phyloP scores from a whole-genome alignment of 2,113 vertebrate species.

The Cebus imitator region DNA sequence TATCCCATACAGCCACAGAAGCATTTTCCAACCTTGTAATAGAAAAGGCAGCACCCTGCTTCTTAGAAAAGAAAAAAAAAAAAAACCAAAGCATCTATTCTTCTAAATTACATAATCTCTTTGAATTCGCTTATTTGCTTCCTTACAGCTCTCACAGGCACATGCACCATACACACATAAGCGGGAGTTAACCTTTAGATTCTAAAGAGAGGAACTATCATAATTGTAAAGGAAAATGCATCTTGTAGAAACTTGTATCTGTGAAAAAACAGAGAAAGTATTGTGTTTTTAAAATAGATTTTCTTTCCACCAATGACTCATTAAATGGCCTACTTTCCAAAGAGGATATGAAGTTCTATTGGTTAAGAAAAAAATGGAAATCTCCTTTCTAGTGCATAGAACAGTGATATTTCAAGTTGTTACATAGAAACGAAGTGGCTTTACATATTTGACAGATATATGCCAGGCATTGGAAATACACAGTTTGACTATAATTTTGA shows the following conservation, averaged over 20 bases:
- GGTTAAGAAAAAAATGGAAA: neutral
- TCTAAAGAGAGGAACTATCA: neutral
- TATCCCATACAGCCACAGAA: neutral
- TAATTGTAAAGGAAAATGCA: neutral
- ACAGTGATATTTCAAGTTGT: neutral
- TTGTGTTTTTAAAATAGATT: neutral
- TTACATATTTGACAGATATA: neutral
- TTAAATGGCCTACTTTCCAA: neutral
- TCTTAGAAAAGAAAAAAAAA: constrained; percentile 21
- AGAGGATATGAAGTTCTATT: neutral
- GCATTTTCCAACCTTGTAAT: constrained; percentile 23
- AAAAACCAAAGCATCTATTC: constrained; percentile 48
- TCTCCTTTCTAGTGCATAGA: neutral
- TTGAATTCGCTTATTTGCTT: constrained; percentile 18
- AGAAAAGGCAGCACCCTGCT: constrained; percentile 28
- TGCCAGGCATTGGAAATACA: neutral
- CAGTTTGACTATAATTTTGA: neutral
- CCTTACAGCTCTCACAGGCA: neutral
- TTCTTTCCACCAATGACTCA: neutral
- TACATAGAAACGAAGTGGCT: neutral
- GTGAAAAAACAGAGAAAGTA: neutral
- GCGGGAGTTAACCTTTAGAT: neutral
- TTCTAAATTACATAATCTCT: constrained; percentile 45
- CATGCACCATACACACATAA: neutral
- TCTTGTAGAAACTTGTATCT: neutral